Evolutionary conservation across 2,888 invertebrate genomes (phyloP), one percentile per base, ranked within the genome.

Genomic region (Clepsis dumicolana): DNA sequence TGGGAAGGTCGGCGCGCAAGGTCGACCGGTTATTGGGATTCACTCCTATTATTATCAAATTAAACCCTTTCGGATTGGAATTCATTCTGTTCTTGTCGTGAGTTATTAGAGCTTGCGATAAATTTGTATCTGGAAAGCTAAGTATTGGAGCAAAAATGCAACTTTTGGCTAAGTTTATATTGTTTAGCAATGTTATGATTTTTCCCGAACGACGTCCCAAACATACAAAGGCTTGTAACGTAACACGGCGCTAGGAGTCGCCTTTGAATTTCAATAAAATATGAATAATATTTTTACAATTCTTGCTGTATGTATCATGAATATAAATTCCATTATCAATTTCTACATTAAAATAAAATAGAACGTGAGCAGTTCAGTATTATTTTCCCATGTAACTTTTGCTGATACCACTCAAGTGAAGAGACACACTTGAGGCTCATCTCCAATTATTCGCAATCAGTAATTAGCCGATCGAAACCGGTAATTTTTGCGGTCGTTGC

Each of bases 1-100:
- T 84, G 82, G 82, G 89, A 91, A 91, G 91, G 91, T 86, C 87
- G 85, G 73, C 66, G 70, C 68, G 73, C 90, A 91, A 92, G 91
- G 90, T 87, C 89, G 85, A 73, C 77, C 76, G 77, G 80, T 81
- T 80, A 78, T 77, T 76, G 73, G 53, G 54, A 64, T 70, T 70
- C 54, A 57, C 29, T 53, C 44, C 41, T 67, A 71, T 71, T 65
- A 61, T 67, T 65, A 64, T 62, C 61, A 48, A 70, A 70, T 59
- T 32, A 59, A 48, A 54, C 52, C 27, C 32, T 44, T 64, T 29
- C 50, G 41, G 38, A 52, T 50, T 27, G 64, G 59, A 60, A 66
- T 67, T 62, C 53, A 53, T 54, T 53, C 38, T 16, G 32, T 59
- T 57, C 50, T 65, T 4, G 21, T 67, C 29, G 56, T 60, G 70